Conservation (phyloP, 2,797 vertebrate species). For the Hippocampus kuda region DNA sequence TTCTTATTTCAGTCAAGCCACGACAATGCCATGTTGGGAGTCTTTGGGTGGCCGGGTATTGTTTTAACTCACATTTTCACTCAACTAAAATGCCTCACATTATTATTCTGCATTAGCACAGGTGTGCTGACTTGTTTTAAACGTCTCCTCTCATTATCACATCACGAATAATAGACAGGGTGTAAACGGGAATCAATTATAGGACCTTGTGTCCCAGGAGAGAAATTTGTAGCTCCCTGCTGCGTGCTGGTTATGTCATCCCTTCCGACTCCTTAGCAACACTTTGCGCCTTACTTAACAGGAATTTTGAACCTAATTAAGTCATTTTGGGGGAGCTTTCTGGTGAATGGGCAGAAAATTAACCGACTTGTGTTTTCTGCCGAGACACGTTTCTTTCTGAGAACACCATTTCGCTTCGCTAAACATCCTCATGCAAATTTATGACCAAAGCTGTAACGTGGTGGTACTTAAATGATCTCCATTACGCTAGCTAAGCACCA, state of each 20-base stretch:
- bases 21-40: conserved; percentile 1
- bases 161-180: conserved; percentile 9
- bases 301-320: background rate
- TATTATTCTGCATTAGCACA: background rate
- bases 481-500: background rate
- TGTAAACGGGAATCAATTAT: conserved; percentile 54
- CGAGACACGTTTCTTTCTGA: background rate
- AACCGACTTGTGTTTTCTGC: background rate
- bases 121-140: background rate
- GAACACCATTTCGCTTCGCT: background rate
- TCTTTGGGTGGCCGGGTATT: background rate
- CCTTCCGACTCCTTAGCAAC: conserved; percentile 36
- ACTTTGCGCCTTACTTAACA: conserved; percentile 38
- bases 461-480: background rate
- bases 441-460: background rate
- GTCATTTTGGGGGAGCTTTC: background rate
- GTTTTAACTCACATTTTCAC: background rate
- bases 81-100: background rate
- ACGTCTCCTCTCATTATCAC: background rate
- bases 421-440: background rate
- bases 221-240: conserved; percentile 50
- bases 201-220: conserved; percentile 41
- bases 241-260: conserved; percentile 62
- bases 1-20: conserved; percentile 30
- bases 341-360: background rate